phyloP scores from a whole-genome alignment of 2,797 vertebrate genomes.

The Notolepis coatsorum region DNA sequence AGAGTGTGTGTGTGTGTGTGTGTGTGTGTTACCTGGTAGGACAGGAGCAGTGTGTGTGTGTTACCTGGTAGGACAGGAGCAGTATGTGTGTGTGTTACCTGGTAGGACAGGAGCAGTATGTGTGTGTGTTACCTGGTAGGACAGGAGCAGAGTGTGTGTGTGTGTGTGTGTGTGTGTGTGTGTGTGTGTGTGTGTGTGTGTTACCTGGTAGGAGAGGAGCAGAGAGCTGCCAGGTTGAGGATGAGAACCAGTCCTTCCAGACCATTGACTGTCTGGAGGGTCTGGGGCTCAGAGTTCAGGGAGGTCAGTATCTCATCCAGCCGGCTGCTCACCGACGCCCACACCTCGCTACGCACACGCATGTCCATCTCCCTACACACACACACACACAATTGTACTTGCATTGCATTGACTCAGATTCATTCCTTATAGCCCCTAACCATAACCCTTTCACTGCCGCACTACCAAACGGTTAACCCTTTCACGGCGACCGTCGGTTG shows the following conservation, averaged over 20 bases:
- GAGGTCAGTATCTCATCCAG: slow-evolving; percentile 80
- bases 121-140: not conserved
- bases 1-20: too few relatives aligned
- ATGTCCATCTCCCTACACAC: slow-evolving; percentile 77
- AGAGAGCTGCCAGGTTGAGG: slow-evolving; percentile 86
- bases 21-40: too few relatives aligned
- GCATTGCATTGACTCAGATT: too few relatives aligned
- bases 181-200: not conserved
- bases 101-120: too few relatives aligned
- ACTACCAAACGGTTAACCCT: too few relatives aligned
- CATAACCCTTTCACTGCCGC: too few relatives aligned
- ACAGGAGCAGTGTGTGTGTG: too few relatives aligned
- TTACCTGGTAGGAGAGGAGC: slow-evolving; percentile 70
- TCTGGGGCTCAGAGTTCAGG: slow-evolving; percentile 47
- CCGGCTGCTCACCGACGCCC: slow-evolving; percentile 81
- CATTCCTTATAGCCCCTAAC: too few relatives aligned
- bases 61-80: too few relatives aligned
- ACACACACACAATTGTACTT: not conserved
- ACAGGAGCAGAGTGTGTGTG: too few relatives aligned
- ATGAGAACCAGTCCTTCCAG: slow-evolving; percentile 85
- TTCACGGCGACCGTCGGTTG: not conserved
- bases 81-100: too few relatives aligned
- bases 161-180: not conserved
- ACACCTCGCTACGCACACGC: slow-evolving; percentile 82
- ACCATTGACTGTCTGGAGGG: slow-evolving; percentile 55